A percentile compares a stretch with the other conserved stretches of the same genome.
Conservation (phyloP, 2,888 invertebrate genomes). For the Trachelus troglodyta region DNA sequence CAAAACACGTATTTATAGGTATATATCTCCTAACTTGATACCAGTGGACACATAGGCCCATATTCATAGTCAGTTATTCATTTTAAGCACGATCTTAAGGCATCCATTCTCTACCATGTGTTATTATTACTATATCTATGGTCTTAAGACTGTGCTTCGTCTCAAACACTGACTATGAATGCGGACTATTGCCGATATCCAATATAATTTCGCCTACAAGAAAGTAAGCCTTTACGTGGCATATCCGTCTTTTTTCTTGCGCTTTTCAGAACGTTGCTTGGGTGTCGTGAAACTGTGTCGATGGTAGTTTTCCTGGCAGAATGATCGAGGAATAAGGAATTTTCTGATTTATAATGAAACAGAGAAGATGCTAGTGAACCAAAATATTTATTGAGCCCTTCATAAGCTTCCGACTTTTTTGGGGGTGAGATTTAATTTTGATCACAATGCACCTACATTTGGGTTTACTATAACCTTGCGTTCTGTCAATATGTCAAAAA, state of each 20-base stretch:
- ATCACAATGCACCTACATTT: background rate
- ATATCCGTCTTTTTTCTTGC: background rate
- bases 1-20: too few species aligned
- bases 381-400: background rate
- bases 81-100: too few species aligned
- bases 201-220: background rate
- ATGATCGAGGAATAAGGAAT: background rate
- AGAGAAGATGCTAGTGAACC: background rate
- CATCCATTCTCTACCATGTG: too few species aligned
- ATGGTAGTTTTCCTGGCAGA: background rate
- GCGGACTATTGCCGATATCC: too few species aligned
- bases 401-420: background rate
- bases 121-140: too few species aligned
- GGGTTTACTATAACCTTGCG: constrained; percentile 15
- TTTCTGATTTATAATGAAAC: constrained; percentile 7
- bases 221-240: background rate
- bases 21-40: too few species aligned
- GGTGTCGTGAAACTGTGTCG: background rate
- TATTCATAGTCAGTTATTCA: too few species aligned
- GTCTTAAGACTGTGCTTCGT: too few species aligned
- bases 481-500: constrained; percentile 24
- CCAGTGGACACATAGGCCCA: too few species aligned
- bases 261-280: background rate
- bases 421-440: background rate
- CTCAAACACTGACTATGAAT: too few species aligned